phyloP scores from a whole-genome alignment of 1,140 invertebrate genomes.

The Cotesia vestalis region DNA sequence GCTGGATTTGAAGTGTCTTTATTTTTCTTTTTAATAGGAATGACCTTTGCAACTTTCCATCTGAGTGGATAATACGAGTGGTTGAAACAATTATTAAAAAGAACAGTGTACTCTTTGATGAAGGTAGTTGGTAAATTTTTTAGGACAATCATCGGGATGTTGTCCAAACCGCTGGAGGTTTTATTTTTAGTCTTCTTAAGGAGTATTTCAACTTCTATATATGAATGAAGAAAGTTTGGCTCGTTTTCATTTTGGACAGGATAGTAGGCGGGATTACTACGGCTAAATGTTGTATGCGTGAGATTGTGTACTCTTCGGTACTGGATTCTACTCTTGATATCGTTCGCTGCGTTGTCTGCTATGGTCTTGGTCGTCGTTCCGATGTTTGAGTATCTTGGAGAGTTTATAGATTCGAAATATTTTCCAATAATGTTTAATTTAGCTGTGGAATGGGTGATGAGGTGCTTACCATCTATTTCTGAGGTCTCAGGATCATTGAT shows the following conservation, averaged over 20 bases:
- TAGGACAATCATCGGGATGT: background rate
- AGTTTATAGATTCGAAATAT: conserved; percentile 27
- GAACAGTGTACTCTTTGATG: background rate
- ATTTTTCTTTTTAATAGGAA: conserved; percentile 41
- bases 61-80: conserved; percentile 37
- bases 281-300: background rate
- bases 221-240: background rate
- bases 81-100: conserved; percentile 38
- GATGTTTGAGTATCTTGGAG: conserved; percentile 11
- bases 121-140: background rate
- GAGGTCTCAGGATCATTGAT: background rate
- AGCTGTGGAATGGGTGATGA: conserved; percentile 5
- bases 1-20: conserved; percentile 36
- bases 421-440: conserved; percentile 22
- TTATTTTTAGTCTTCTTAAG: conserved; percentile 17
- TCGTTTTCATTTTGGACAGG: background rate
- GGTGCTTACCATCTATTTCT: conserved; percentile 1
- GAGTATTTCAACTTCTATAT: background rate
- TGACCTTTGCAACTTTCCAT: conserved; percentile 44
- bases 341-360: background rate
- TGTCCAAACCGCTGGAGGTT: conserved; percentile 2
- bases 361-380: conserved; percentile 5
- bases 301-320: background rate
- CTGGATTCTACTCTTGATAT: background rate
- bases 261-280: background rate